Base-by-base conservation (phyloP, 1,140 invertebrate genomes). In the Camponotus pennsylvanicus region DNA sequence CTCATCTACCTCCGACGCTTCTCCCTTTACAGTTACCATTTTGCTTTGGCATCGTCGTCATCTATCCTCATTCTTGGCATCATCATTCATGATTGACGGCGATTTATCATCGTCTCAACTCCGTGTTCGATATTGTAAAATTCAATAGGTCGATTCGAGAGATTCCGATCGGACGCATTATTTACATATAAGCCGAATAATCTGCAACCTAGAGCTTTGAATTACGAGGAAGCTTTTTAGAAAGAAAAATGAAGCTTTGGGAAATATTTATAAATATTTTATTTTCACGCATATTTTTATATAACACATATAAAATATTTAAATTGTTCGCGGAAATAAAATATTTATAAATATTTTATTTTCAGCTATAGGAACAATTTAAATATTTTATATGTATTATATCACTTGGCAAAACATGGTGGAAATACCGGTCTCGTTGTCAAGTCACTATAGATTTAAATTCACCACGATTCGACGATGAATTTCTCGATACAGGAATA, bases 1-100 rank as follows among this genome's bases (percentile, higher is more conserved):
- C 85, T 87, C 85, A 27, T 82, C 79, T 73, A 82, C 55, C 55
- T 75, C 79, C 79, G 57, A 52, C 79, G 71, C 61, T 75, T 83
- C 79, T 73, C 79, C 61, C 79, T 45, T 52, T 73, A 45, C 49
- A 18, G 49, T 18, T 18, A 13, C 52, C 32, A 37, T 73, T 73
- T 40, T 32, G 32, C 27, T 37, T 71, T 6, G 7, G 37, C 55
- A 45, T 82, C 67, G 73, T 75, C 69, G 45, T 83, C 79, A 83
- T 83, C 69, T 55, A 83, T 73, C 67, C 55, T 75, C 57, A 70
- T 70, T 73, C 69, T 45, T n/a, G 40, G 27, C 55, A 9, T 49
- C 79, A 69, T 75, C 42, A 70, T 73, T 71, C 52, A 71, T 71
- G 78, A 71, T 61, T 52, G 79, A 82, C 69, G 45, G 40, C 67